Evolutionary conservation across 2,797 vertebrate genomes (phyloP), one percentile per base, ranked within the genome.

Genomic region (Nyctibius grandis): DNA sequence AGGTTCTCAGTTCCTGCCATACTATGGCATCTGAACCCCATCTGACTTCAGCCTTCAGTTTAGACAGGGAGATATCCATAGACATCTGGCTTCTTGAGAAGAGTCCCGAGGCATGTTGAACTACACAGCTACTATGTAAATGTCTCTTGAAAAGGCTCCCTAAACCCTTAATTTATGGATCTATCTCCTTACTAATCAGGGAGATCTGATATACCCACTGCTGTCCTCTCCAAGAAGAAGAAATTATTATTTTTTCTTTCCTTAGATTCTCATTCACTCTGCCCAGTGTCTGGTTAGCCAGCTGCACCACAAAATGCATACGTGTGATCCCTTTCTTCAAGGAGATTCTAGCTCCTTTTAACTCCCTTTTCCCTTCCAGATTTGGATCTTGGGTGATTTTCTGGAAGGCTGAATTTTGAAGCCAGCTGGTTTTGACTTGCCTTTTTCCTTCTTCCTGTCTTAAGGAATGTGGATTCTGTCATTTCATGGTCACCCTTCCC

Each of bases 11-110:
- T 33, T 64, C 26, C 38, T 64, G 44, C 15, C 23, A 19, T 20
- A 19, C 23, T 40, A 7, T 0, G 1, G 29, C 45, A 59, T 33
- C 50, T 45, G 38, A 57, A 45, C 14, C 9, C 15, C 15, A 5
- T 76, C 36, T 64, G 29, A 59, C 45, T 76, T 87, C n/a, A 64
- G 44, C 31, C 29, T 70, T 13, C 26, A 64, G 3, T 70, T 64
- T 1, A 3, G 51, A 29, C 11, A 63, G 7, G 3, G 6, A 40
- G 20, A 51, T 33, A 56, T 29, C 26, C 1, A 3, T 26, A 25
- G 61, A 54, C 23, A 68, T 11, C 15, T 80, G 54, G 20, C 42
- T 61, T 56, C 75, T 56, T 8, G 7, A 9, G 57, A 57, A 38
- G 5, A 26, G 9, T 44, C 11, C 28, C 54, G 40, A 25, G 9